phyloP scores from a whole-genome alignment of 1,140 invertebrate species.

The Formica selysi region DNA sequence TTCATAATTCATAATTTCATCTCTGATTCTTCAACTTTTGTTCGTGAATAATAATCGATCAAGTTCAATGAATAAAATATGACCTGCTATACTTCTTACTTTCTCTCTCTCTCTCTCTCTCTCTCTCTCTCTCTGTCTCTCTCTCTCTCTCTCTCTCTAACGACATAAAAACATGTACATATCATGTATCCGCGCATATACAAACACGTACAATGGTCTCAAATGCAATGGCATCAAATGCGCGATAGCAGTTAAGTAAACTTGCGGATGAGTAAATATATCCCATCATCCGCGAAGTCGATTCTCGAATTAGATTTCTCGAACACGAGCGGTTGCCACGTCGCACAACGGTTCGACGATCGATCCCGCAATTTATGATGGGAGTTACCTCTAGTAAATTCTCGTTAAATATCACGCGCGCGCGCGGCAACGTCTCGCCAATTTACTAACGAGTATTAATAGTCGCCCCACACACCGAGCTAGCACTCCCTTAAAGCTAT shows the following conservation, averaged over 20 bases:
- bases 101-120: too few species aligned
- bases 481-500: neutral
- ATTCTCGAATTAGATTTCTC: slow-evolving; percentile 32
- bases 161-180: too few species aligned
- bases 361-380: slow-evolving; percentile 52
- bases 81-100: neutral
- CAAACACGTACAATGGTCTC: neutral
- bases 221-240: neutral
- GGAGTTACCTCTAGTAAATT: slow-evolving; percentile 24
- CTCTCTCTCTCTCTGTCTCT: too few species aligned
- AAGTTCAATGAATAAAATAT: slow-evolving; percentile 11
- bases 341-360: slow-evolving; percentile 19
- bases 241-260: slow-evolving; percentile 4
- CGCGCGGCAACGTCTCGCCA: slow-evolving; percentile 12
- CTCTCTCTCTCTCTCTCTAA: too few species aligned
- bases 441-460: slow-evolving; percentile 53
- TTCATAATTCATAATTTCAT: too few species aligned
- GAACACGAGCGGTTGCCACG: slow-evolving; percentile 3
- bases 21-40: neutral
- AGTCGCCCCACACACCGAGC: neutral
- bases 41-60: slow-evolving; percentile 38
- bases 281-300: neutral
- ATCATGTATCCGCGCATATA: neutral
- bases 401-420: slow-evolving; percentile 29
- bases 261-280: slow-evolving; percentile 13